Percentiles rank a stretch among this genome's conserved stretches.
These are phyloP conservation scores for Mormyrops attenuatus DNA, from an alignment of 2,797 vertebrate genomes.

Conservation along the genomic window DNA sequence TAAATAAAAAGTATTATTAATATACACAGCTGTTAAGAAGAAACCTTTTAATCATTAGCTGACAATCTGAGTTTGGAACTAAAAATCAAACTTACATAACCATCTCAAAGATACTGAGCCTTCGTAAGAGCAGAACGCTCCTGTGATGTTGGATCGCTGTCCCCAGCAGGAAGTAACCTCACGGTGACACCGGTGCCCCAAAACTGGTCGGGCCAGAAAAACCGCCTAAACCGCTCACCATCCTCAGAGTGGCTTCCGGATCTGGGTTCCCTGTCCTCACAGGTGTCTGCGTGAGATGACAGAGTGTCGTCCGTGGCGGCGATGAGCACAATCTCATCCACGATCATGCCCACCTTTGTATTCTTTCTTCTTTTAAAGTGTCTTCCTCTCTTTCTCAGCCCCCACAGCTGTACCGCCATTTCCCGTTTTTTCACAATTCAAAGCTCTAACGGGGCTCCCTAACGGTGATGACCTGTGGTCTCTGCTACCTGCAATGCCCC, in stretches of 20 bases:
- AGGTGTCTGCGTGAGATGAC: neutral
- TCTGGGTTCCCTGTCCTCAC: neutral
- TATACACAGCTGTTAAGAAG: neutral
- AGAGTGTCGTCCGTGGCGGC: neutral
- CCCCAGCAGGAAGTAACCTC: neutral
- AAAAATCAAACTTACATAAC: neutral
- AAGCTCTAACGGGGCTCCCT: neutral
- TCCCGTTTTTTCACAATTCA: neutral
- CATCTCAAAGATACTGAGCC: neutral
- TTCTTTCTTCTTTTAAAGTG: neutral
- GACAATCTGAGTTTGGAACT: neutral
- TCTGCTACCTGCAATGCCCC: neutral
- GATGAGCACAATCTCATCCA: neutral
- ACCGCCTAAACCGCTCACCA: neutral
- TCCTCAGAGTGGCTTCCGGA: neutral
- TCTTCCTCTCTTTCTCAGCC: neutral
- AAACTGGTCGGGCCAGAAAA: neutral
- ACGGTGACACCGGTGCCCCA: neutral
- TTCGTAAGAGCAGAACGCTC: neutral
- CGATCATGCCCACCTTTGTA: neutral
- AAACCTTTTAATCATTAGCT: neutral
- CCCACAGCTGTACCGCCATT: neutral
- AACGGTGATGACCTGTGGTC: neutral
- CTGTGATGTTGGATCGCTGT: neutral
- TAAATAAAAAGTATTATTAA: neutral